Evolutionary conservation across 2,888 invertebrate genomes (phyloP).

Genomic region (Dusona sp.): DNA sequence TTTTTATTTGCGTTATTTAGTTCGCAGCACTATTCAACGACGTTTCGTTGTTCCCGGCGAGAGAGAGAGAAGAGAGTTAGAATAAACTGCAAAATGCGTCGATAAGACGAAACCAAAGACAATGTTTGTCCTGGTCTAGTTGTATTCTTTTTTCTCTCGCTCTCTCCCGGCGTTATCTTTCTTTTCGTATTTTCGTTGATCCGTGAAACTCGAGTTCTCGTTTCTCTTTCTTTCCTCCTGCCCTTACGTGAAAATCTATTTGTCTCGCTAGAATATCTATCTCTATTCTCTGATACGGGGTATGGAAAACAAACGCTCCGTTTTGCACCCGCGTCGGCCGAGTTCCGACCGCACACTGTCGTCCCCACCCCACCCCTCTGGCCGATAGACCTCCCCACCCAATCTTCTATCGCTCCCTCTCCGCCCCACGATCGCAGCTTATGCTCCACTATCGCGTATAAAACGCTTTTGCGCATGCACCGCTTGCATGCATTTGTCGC

Average conservation of each 20-base stretch:
- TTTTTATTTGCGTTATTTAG: background rate
- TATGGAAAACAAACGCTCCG: conserved; percentile 66
- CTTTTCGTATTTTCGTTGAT: background rate
- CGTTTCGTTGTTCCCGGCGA: conserved; percentile 25
- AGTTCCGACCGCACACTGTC: conserved; percentile 81
- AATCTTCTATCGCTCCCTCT: conserved; percentile 30
- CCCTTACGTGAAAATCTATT: conserved; percentile 31
- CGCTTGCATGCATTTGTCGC: background rate
- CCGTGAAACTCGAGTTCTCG: conserved; percentile 1
- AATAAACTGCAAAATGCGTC: background rate
- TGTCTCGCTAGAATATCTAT: conserved; percentile 25
- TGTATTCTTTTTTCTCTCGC: background rate
- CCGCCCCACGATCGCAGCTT: conserved; percentile 27
- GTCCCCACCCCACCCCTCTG: conserved; percentile 75
- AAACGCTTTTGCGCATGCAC: conserved; percentile 12
- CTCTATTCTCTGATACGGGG: conserved; percentile 44
- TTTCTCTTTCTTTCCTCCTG: conserved; percentile 26
- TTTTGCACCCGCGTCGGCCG: conserved; percentile 77
- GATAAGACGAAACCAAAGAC: conserved; percentile 16
- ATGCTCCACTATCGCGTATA: conserved; percentile 1
- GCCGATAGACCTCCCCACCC: conserved; percentile 66
- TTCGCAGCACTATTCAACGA: conserved; percentile 26
- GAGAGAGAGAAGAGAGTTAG: background rate
- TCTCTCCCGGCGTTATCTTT: conserved; percentile 12
- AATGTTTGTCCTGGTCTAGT: background rate